Percentiles rank a stretch among this genome's conserved stretches.
These are phyloP conservation scores for Stenotaenia linearis DNA, from an alignment of 2,888 invertebrate genomes.

Conservation along the genomic window DNA sequence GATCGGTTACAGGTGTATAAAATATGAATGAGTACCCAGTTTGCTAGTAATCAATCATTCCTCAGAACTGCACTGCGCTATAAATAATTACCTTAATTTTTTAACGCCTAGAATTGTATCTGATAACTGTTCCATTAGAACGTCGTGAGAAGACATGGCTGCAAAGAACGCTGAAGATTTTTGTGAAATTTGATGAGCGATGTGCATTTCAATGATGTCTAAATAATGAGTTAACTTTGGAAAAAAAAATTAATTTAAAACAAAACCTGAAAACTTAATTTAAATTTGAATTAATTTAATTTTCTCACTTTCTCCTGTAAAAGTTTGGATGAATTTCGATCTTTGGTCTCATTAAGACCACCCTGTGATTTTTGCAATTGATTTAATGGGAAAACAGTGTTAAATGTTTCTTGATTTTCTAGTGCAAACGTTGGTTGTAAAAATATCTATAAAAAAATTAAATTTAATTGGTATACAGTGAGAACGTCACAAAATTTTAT, in stretches of 20 bases:
- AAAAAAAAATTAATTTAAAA: constrained; percentile 14
- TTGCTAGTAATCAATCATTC: no score
- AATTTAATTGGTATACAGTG: neutral
- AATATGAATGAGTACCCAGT: neutral
- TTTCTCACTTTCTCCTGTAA: constrained; percentile 72
- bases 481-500: neutral
- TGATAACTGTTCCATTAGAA: constrained; percentile 89
- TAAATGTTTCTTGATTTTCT: constrained; percentile 72
- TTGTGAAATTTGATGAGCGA: constrained; percentile 84
- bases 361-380: constrained; percentile 42
- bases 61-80: neutral
- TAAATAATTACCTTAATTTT: constrained; percentile 33
- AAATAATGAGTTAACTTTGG: constrained; percentile 82
- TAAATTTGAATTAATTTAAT: constrained; percentile 13
- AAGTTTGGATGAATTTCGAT: constrained; percentile 52
- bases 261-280: neutral
- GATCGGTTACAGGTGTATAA: neutral
- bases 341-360: constrained; percentile 37
- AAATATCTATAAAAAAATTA: constrained; percentile 57
- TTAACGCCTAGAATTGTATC: constrained; percentile 57
- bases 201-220: constrained; percentile 89
- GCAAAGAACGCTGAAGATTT: constrained; percentile 96
- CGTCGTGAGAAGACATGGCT: constrained; percentile 97
- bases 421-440: constrained; percentile 71
- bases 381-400: constrained; percentile 71